A percentile compares a stretch with the other conserved stretches of the same genome.
phyloP scores from a whole-genome alignment of 2,797 vertebrate genomes.

The Chaetodon trifasciatus region DNA sequence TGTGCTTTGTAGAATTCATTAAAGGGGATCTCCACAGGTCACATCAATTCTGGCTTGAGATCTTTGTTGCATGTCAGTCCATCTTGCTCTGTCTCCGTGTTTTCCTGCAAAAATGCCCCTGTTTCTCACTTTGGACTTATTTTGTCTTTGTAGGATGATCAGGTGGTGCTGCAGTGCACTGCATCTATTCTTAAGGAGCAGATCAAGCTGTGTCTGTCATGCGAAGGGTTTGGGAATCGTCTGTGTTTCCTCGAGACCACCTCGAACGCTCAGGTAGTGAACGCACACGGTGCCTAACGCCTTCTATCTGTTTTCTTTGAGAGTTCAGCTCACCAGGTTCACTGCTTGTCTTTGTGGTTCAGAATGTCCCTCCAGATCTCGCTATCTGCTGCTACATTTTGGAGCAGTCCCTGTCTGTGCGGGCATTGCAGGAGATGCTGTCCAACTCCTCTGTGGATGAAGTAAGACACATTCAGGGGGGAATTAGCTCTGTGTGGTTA shows the following conservation, averaged over 20 bases:
- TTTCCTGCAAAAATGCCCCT: background rate
- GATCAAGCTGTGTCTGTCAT: constrained; percentile 93
- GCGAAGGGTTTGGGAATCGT: constrained; percentile 94
- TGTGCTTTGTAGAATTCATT: background rate
- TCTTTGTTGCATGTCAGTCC: background rate
- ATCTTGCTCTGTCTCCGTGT: background rate
- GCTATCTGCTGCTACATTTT: constrained; percentile 93
- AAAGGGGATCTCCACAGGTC: background rate
- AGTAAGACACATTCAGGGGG: constrained; percentile 50
- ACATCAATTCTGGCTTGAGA: background rate
- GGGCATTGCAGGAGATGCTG: constrained; percentile 95
- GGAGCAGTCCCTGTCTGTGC: constrained; percentile 94
- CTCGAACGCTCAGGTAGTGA: constrained; percentile 91
- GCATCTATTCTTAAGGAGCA: constrained; percentile 93
- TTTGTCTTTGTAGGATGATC: constrained; percentile 87
- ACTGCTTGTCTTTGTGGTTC: constrained; percentile 30
- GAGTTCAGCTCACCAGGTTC: background rate
- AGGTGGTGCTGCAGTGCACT: constrained; percentile 93
- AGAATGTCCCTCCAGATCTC: constrained; percentile 94
- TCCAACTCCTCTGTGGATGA: constrained; percentile 90
- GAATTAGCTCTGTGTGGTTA: background rate
- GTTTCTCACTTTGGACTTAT: background rate
- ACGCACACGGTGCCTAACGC: background rate
- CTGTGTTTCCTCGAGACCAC: constrained; percentile 94
- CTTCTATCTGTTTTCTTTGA: background rate